Evolutionary conservation across 2,888 invertebrate genomes (phyloP), one percentile per base, ranked within the genome.

Genomic region (Melipona beecheii): DNA sequence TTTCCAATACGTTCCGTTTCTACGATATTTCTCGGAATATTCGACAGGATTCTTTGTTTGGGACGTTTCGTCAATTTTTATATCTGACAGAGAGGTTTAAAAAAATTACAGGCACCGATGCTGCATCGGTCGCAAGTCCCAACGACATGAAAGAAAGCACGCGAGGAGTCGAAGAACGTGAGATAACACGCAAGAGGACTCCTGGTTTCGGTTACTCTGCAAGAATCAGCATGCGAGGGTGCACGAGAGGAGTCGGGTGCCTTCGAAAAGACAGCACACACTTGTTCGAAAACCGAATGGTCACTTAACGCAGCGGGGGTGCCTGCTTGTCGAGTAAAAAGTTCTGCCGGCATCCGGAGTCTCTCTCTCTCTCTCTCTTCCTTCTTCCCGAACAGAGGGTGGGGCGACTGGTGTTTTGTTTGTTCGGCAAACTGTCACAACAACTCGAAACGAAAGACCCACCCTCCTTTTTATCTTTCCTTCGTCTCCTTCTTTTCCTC

Each of bases 341-440:
- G 82, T 82, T 73, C 77, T 43, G 66, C 74, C 74, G 84, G 81
- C 90, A 84, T 89, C 84, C 88, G 83, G 88, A 75, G 76, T 79
- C 68, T 66, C 65, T 49, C 75, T 50, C 21, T 27, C 27, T 27
- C 9, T 36, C 36, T 9, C 0, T 36, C 36, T 36, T 49, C 50
- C 17, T 64, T 11, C 27, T 27, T 15, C 31, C 0, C 49, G 4
- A 21, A 24, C 58, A 50, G 75, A 43, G 73, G 83, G 80, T 56
- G 84, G 83, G 81, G 83, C 81, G 69, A 54, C 81, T 85, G 86
- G 89, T 88, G 90, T 90, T 92, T 91, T 93, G 90, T 93, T 92
- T 92, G 92, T 85, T 84, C 89, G 90, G 89, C 86, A 87, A 93
- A 93, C 92, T 93, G 93, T 93, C 93, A 93, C 92, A 93, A 93